A percentile compares a stretch with the other conserved stretches of the same genome.
Evolutionary conservation across 2,888 invertebrate species (phyloP).

Genomic region (Eristalis arbustorum): DNA sequence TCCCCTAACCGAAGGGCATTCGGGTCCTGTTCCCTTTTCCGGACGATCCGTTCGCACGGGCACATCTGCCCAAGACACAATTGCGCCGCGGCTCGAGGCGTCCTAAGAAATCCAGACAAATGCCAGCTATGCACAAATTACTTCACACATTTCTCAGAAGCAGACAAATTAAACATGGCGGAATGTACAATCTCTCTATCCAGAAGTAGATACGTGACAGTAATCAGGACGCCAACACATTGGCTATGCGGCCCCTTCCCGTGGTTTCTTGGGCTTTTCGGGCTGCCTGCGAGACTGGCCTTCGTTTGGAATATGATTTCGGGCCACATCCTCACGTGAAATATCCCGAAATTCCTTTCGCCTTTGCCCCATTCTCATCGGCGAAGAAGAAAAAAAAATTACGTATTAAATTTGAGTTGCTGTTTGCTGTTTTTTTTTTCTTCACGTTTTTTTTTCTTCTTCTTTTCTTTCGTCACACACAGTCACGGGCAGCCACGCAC

Average conservation of each 20-base stretch:
- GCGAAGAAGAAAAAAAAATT: slow-evolving; percentile 58
- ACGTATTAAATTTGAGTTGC: slow-evolving; percentile 53
- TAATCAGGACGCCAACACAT: slow-evolving; percentile 51
- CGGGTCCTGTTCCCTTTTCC: not conserved
- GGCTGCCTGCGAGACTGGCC: not conserved
- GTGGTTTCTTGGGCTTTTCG: not conserved
- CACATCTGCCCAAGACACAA: not conserved
- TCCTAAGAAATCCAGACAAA: slow-evolving; percentile 25
- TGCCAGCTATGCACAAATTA: slow-evolving; percentile 19
- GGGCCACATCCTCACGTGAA: not conserved
- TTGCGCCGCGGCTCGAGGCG: not conserved
- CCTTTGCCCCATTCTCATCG: slow-evolving; percentile 26
- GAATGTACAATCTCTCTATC: not conserved
- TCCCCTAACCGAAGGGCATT: not conserved
- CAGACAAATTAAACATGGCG: slow-evolving; percentile 60
- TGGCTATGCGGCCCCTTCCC: not conserved
- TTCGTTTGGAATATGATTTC: not conserved
- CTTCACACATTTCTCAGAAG: slow-evolving; percentile 37
- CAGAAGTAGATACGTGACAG: slow-evolving; percentile 49
- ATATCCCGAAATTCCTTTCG: slow-evolving; percentile 24
- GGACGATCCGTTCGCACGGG: not conserved
- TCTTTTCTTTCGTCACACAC: slow-evolving; percentile 9
- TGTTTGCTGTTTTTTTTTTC: slow-evolving; percentile 5
- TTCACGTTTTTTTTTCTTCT: not conserved
- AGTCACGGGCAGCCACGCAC: slow-evolving; percentile 8